Evolutionary conservation across 2,113 vertebrate species (phyloP), one percentile per base, ranked within the genome.

Genomic region (Vanacampus margaritifer): DNA sequence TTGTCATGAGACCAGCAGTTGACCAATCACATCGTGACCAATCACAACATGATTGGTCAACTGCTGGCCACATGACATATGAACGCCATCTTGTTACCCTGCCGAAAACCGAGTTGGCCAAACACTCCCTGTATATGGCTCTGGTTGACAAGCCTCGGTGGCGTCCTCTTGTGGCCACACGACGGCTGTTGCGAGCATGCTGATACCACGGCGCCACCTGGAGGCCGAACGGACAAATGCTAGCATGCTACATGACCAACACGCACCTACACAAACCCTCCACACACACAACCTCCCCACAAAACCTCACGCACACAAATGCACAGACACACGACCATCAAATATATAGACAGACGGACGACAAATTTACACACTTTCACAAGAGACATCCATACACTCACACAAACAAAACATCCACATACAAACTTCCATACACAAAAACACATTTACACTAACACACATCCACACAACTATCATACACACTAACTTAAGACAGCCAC

Each of bases 181-280:
- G 14, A 23, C 19, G 9, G 19, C 32, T 23, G 21, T 6, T 10
- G 46, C 4, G 14, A 11, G 81, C 82, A 79, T 74, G 84, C 71
- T 64, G 81, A 75, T 5, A 28, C n/a, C n/a, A n/a, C 78, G 73
- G 83, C 82, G 36, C 69, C 79, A 69, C 79, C 77, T 67, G 61
- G 71, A 84, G 82, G 65, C 66, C 83, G 69, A 73, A 76, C 63
- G 73, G 75, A 80, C 71, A 84, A 74, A 79, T 74, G 74, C 13
- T 17, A 67, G 78, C 86, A 86, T 89, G 86, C 82, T 82, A 85
- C 81, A 79, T 84, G 80, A 86, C 81, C 72, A 68, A 60, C 21
- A 51, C 21, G 1, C 21, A 51, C 8, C 6, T 19, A n/a, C 2
- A 17, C 8, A 28, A 24, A 10, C 26, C 9, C 23, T 10, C n/a